phyloP scores from a whole-genome alignment of 35 echinoderm and acorn worm species.

The Diadema setosum region DNA sequence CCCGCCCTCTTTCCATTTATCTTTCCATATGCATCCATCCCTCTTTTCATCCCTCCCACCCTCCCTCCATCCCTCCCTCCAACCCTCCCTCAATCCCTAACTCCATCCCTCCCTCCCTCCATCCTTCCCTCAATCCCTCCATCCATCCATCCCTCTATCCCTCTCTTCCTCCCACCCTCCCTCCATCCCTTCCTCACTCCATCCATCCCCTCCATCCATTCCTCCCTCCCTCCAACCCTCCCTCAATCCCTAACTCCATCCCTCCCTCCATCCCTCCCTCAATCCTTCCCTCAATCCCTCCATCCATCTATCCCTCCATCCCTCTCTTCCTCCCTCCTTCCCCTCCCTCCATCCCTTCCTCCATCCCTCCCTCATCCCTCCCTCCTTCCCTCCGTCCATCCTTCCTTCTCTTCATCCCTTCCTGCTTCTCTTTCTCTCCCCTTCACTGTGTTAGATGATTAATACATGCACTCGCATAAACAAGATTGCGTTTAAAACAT shows the following conservation, averaged over 20 bases:
- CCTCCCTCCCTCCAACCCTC: neutral
- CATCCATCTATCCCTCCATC: neutral
- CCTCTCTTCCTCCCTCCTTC: neutral
- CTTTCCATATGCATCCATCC: too few relatives aligned
- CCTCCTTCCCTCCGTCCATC: neutral
- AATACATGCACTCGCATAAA: conserved; percentile 19
- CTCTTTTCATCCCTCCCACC: neutral
- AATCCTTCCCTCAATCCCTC: neutral
- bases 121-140: neutral
- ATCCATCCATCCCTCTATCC: neutral
- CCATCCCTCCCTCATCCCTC: neutral
- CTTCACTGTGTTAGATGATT: neutral
- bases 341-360: neutral
- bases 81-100: neutral
- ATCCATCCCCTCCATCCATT: neutral
- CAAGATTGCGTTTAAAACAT: conserved; percentile 24
- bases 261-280: neutral
- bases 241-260: neutral
- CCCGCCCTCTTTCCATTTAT: neutral
- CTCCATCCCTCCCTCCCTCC: neutral
- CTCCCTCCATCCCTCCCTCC: neutral
- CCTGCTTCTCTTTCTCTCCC: too few relatives aligned
- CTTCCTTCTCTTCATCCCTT: neutral
- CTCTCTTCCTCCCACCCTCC: neutral
- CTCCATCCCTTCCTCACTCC: neutral